Evolutionary conservation across 92 coral and sea anemone genomes (phyloP).

Genomic region (Phenganax subtilis): DNA sequence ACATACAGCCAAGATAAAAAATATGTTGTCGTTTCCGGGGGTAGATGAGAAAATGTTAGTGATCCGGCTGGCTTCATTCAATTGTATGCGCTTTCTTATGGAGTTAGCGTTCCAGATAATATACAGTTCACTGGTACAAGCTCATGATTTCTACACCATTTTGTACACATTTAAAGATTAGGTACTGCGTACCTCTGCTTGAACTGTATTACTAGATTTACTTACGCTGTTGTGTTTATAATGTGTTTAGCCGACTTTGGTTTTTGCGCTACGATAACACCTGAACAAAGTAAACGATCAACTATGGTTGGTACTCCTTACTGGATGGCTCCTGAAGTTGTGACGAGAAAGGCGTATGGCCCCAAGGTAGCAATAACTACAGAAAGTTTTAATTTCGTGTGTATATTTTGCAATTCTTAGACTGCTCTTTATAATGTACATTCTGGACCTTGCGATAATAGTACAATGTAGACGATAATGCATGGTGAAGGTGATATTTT

Average conservation of each 20-base stretch:
- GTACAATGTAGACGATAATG: too few relatives aligned
- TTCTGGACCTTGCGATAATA: too few relatives aligned
- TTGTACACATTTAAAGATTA: too few relatives aligned
- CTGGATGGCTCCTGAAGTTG: constrained; percentile 99
- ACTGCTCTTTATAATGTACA: background rate
- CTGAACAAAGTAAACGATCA: constrained; percentile 95
- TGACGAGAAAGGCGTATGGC: constrained; percentile 96
- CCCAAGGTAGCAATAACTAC: constrained; percentile 60
- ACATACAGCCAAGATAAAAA: too few relatives aligned
- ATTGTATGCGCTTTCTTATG: background rate
- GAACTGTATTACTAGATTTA: background rate
- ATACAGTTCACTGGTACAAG: too few relatives aligned
- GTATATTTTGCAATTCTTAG: background rate
- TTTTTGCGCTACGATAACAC: constrained; percentile 98
- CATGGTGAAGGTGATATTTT: background rate
- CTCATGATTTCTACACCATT: background rate
- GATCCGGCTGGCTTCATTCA: too few relatives aligned
- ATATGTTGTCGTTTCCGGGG: too few relatives aligned
- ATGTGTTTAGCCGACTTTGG: constrained; percentile 85
- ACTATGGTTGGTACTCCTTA: constrained; percentile 99
- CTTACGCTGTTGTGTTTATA: background rate
- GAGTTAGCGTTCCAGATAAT: background rate
- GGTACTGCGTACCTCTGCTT: background rate
- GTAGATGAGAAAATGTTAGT: too few relatives aligned
- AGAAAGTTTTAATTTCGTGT: too few relatives aligned